phyloP scores from a whole-genome alignment of 2,113 vertebrate species.

The Rhabdornis inornatus region DNA sequence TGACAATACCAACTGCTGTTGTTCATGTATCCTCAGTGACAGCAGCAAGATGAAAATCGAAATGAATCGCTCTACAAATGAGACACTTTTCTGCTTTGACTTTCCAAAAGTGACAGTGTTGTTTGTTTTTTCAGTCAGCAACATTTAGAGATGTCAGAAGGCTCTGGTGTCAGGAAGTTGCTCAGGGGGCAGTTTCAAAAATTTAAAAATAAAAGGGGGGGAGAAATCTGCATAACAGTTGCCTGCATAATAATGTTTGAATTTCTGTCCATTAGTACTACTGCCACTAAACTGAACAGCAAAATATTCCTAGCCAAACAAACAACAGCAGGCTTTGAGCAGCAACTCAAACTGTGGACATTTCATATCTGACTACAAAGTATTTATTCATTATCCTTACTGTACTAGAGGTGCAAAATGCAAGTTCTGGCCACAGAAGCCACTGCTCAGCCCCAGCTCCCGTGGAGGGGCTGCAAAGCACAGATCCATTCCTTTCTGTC shows the following conservation, averaged over 20 bases:
- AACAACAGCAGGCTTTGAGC: background rate
- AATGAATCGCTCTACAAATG: constrained; percentile 65
- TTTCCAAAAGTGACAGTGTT: constrained; percentile 52
- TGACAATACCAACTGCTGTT: constrained; percentile 60
- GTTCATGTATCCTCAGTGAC: constrained; percentile 59
- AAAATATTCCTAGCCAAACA: background rate
- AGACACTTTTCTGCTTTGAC: constrained; percentile 63
- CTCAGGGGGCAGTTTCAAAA: background rate
- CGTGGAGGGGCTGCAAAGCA: background rate
- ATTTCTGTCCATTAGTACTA: background rate
- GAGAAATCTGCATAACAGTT: background rate
- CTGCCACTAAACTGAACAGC: background rate
- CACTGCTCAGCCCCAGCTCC: background rate
- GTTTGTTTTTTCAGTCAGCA: constrained; percentile 40
- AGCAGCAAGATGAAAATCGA: constrained; percentile 61
- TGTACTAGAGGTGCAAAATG: background rate
- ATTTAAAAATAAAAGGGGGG: background rate
- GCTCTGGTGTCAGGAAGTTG: constrained; percentile 10
- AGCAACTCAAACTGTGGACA: background rate
- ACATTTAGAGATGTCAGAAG: background rate
- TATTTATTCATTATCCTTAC: background rate
- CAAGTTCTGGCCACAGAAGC: background rate
- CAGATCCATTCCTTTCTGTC: background rate
- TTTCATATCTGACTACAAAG: background rate
- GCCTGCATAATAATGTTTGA: background rate